Percentiles rank a stretch among this genome's conserved stretches.
phyloP scores from a whole-genome alignment of 2,113 vertebrate genomes.

The Apaloderma vittatum region DNA sequence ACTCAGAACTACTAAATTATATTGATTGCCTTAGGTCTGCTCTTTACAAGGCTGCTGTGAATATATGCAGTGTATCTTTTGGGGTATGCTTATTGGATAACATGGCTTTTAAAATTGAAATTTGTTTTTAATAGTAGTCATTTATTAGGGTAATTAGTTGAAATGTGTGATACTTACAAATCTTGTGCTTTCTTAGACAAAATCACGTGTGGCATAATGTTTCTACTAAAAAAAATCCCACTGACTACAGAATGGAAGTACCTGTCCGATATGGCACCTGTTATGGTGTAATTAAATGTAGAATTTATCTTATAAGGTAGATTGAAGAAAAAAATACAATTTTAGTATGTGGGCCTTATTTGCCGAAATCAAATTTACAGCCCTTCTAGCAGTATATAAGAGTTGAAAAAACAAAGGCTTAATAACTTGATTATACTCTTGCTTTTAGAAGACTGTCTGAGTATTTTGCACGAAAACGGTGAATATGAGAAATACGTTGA shows the following conservation, averaged over 20 bases:
- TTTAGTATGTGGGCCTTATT: not conserved
- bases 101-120: not conserved
- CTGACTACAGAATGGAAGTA: not conserved
- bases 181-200: not conserved
- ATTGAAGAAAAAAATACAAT: not conserved
- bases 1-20: not conserved
- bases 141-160: not conserved
- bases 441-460: not conserved
- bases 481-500: not conserved
- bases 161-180: not conserved
- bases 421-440: not conserved
- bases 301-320: not conserved
- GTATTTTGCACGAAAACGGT: not conserved
- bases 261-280: rapidly evolving
- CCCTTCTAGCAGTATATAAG: not conserved
- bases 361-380: not conserved
- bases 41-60: not conserved
- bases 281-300: not conserved
- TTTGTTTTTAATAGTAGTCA: not conserved
- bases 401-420: not conserved
- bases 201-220: rapidly evolving
- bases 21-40: not conserved
- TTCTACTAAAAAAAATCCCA: not conserved
- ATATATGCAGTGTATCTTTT: not conserved
- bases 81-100: not conserved